Evolutionary conservation across 1,140 invertebrate species (phyloP), one percentile per base, ranked within the genome.

Genomic region (Zaprionus ornatus): DNA sequence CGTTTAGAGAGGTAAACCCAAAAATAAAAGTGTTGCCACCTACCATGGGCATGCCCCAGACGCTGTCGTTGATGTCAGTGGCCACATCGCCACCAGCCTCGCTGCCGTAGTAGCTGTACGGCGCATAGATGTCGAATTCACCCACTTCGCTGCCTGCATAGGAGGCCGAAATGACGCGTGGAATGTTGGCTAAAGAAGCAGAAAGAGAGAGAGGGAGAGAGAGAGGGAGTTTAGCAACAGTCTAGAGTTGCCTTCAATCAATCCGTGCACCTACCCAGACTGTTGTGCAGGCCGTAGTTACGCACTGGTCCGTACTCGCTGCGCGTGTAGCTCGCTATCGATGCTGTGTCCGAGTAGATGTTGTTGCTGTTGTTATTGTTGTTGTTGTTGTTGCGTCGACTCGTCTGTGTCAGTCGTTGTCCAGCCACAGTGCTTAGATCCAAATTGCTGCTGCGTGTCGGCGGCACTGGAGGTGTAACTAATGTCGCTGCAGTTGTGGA

Each of bases 111-210:
- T 96, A 96, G 79, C 95, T 96, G 88, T 96, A 96, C 4, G 96
- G 96, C 10, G 96, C 95, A 82, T 97, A 97, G 70, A 97, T 96
- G 85, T 97, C 96, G 56, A 91, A 92, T 91, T 97, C 96, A 13
- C 92, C 92, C 12, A 96, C 96, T 90, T 97, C 96, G 82, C 96
- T 96, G 65, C 95, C 95, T 91, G 95, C 96, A 91, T 97, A 97
- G 2, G 95, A 95, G n/a, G 96, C 93, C 1, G 96, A 96, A 45
- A 95, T 93, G 59, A 95, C 94, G 73, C 95, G 93, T 68, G 93
- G 93, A 88, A 94, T 94, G 78, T 93, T 93, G 32, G 90, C 92
- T 92, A 19, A 32, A 32, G 29, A 0, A 3, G 10, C 2, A 10
- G 0, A 73, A 68, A 13, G 0, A 15, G 6, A 50, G 35, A 17